Evolutionary conservation across 1,140 invertebrate genomes (phyloP).

Genomic region (Homarus americanus): DNA sequence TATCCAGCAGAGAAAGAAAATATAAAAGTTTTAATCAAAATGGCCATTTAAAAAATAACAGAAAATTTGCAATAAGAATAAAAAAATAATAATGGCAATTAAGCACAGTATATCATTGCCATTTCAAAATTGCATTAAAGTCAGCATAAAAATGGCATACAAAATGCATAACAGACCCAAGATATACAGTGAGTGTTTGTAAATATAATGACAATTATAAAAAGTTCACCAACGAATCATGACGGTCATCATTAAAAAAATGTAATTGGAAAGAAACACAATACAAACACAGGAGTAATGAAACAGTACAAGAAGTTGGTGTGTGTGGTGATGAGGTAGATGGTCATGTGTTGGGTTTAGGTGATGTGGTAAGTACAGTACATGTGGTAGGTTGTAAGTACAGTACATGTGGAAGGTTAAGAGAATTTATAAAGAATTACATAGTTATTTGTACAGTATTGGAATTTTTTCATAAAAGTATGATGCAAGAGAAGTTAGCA

Average conservation of each 20-base stretch:
- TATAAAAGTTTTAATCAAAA: not conserved
- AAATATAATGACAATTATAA: not conserved
- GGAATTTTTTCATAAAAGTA: not conserved
- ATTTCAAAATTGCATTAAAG: not conserved
- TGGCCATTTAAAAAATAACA: not conserved
- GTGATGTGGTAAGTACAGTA: no score
- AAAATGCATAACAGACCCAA: not conserved
- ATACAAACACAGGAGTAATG: not conserved
- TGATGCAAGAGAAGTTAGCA: not conserved
- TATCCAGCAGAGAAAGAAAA: not conserved
- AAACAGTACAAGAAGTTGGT: not conserved
- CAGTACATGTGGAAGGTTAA: not conserved
- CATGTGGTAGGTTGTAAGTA: no score
- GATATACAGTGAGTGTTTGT: not conserved
- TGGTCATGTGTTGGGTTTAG: no score
- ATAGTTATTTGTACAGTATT: not conserved
- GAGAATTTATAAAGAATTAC: not conserved
- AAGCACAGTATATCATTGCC: not conserved
- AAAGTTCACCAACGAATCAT: not conserved
- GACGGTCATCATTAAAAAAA: not conserved
- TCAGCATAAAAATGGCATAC: not conserved
- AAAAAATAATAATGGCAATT: not conserved
- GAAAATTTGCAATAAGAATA: not conserved
- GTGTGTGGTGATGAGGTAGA: not conserved
- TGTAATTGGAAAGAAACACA: not conserved